Base-by-base conservation (phyloP, 2,797 vertebrate genomes). In the Danio tinwini region DNA sequence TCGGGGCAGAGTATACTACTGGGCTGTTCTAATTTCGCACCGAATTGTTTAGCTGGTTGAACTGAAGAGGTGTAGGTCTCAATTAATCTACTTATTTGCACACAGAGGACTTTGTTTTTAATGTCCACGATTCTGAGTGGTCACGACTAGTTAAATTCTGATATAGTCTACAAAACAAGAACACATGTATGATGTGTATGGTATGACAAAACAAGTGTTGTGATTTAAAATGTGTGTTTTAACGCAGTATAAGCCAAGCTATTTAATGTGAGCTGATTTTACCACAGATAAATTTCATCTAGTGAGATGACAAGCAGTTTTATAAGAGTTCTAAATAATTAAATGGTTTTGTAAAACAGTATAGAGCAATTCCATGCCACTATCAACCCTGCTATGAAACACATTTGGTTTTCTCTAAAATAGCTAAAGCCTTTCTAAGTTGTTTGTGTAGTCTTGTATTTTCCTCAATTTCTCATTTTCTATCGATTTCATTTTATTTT, bases 61-160 rank as follows among this genome's bases (percentile, higher is more conserved):
- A 78, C 56, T 78, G 65, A 62, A 78, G 55, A 78, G 76, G 45
- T 40, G 64, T 59, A 12, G 45, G 45, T 63, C 49, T 61, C 58
- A 77, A 76, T 76, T 37, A 58, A 63, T 9, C 11, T 47, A 17
- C 12, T 58, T 68, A 49, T 58, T 68, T 56, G 40, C 29, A 56
- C 42, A 40, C 55, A 19, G n/a, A 77, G 16, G 63, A 58, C 16
- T 47, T 76, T 56, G 37, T 76, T 67, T 67, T 58, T 59, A 16
- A 53, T 40, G 55, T 14, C 16, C 5, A 0, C 16, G 11, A 39
- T 45, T 67, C 16, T 58, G 53, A 76, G 63, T 58, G 42, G 16
- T 68, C 75, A 77, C 53, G 64, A 50, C 56, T 16, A 16, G 42
- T 45, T 10, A 59, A 42, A n/a, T 19, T 50, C 50, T 49, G 42